Evolutionary conservation across 2,113 vertebrate species (phyloP).

Genomic region (Seriola rivoliana): DNA sequence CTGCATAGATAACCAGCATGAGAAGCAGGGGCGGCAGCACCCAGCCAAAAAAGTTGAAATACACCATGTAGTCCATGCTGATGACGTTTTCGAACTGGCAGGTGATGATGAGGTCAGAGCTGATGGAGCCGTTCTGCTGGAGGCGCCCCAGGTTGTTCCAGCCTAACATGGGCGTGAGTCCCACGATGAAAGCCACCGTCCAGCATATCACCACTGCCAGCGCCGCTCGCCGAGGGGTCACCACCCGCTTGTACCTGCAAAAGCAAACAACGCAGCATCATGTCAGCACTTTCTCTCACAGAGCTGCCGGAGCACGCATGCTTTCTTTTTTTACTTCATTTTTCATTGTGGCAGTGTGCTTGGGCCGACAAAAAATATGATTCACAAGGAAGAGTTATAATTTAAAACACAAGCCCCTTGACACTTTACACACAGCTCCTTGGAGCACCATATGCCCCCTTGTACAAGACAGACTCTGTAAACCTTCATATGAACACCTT

Average conservation of each 20-base stretch:
- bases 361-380: slow-evolving; percentile 2
- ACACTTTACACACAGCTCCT: slow-evolving; percentile 21
- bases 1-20: slow-evolving; percentile 95
- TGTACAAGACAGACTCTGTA: slow-evolving; percentile 5
- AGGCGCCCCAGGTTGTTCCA: slow-evolving; percentile 92
- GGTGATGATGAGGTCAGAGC: slow-evolving; percentile 84
- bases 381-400: neutral
- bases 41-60: slow-evolving; percentile 99
- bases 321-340: neutral
- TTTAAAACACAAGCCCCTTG: slow-evolving; percentile 20
- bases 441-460: neutral
- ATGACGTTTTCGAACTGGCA: slow-evolving; percentile 97
- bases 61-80: slow-evolving; percentile 99
- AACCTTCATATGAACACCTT: slow-evolving; percentile 9
- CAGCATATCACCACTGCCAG: slow-evolving; percentile 93
- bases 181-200: slow-evolving; percentile 92
- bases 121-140: slow-evolving; percentile 81
- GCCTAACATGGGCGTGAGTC: slow-evolving; percentile 95
- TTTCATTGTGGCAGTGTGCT: neutral
- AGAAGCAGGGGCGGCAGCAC: slow-evolving; percentile 94
- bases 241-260: slow-evolving; percentile 92
- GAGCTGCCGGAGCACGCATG: too few relatives aligned
- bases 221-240: slow-evolving; percentile 89
- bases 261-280: slow-evolving; percentile 35
- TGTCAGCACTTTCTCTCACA: slow-evolving; percentile 48